Evolutionary conservation across 2,888 invertebrate species (phyloP).

Genomic region (Panopea generosa): DNA sequence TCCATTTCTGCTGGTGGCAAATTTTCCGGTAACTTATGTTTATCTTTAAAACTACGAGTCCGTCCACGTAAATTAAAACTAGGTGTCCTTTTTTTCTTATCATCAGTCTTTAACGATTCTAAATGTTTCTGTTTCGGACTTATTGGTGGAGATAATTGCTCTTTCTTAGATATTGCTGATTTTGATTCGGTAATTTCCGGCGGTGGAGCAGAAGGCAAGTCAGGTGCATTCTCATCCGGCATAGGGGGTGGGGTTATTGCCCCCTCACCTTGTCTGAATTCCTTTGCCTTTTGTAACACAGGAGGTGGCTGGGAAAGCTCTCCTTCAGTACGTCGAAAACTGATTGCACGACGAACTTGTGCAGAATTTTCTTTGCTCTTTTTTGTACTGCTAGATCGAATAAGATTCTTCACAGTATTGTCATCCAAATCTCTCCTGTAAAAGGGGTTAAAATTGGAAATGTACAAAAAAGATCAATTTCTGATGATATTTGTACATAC

Average conservation of each 20-base stretch:
- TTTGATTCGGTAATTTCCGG: conserved; percentile 57
- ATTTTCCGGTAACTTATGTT: conserved; percentile 82
- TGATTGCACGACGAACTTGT: conserved; percentile 75
- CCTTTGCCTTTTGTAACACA: conserved; percentile 75
- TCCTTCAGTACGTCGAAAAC: conserved; percentile 70
- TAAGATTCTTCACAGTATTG: conserved; percentile 76
- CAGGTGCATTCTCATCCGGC: conserved; percentile 63
- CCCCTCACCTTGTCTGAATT: conserved; percentile 74
- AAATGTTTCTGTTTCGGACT: conserved; percentile 74
- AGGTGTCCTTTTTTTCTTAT: conserved; percentile 95
- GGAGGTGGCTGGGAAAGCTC: conserved; percentile 68
- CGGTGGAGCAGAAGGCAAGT: conserved; percentile 67
- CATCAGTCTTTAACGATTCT: conserved; percentile 79
- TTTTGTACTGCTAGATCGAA: conserved; percentile 78
- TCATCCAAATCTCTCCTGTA: conserved; percentile 65
- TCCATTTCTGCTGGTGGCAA: conserved; percentile 96
- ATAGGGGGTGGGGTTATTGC: conserved; percentile 60
- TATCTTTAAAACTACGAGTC: conserved; percentile 91
- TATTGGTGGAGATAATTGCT: conserved; percentile 69
- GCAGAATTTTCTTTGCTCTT: conserved; percentile 64
- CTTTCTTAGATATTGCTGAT: conserved; percentile 70
- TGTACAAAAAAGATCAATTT: not conserved
- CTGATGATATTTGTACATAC: too few relatives aligned
- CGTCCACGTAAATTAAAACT: conserved; percentile 97
- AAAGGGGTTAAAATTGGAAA: conserved; percentile 3